A percentile compares a stretch with the other conserved stretches of the same genome.
phyloP scores from a whole-genome alignment of 2,888 invertebrate genomes.

The Trichopria drosophilae region DNA sequence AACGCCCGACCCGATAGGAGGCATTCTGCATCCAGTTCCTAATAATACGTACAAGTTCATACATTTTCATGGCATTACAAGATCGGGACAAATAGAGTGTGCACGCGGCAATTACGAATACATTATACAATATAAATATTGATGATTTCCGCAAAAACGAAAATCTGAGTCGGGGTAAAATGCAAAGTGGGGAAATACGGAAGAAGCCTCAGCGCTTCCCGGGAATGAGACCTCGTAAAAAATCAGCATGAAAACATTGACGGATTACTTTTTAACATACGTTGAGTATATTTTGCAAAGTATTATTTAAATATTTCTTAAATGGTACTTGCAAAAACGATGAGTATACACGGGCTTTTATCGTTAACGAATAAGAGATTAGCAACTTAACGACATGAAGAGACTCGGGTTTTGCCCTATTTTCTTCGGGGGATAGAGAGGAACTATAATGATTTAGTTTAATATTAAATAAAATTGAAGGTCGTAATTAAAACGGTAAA shows the following conservation, averaged over 20 bases:
- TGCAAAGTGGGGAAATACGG: conserved; percentile 45
- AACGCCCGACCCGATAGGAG: too few relatives aligned
- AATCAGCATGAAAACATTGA: conserved; percentile 26
- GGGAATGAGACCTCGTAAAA: conserved; percentile 7
- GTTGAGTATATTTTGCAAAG: too few relatives aligned
- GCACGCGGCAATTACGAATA: conserved; percentile 57
- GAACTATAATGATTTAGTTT: too few relatives aligned
- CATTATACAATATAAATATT: conserved; percentile 59
- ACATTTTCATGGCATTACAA: conserved; percentile 58
- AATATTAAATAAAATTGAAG: too few relatives aligned
- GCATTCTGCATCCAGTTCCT: conserved; percentile 54
- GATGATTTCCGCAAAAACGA: conserved; percentile 57
- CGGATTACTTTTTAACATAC: conserved; percentile 12
- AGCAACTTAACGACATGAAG: too few relatives aligned
- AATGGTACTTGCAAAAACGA: too few relatives aligned
- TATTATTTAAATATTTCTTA: too few relatives aligned
- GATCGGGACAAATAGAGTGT: conserved; percentile 58
- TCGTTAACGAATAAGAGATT: too few relatives aligned
- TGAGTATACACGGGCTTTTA: too few relatives aligned
- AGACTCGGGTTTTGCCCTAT: too few relatives aligned
- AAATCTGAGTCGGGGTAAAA: conserved; percentile 46
- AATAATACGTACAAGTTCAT: conserved; percentile 57
- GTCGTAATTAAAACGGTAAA: too few relatives aligned
- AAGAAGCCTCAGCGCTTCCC: background rate
- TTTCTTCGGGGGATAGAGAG: too few relatives aligned